Percentiles rank a stretch among this genome's conserved stretches.
phyloP scores from a whole-genome alignment of 2,113 vertebrate genomes.

The Grantiella picta region DNA sequence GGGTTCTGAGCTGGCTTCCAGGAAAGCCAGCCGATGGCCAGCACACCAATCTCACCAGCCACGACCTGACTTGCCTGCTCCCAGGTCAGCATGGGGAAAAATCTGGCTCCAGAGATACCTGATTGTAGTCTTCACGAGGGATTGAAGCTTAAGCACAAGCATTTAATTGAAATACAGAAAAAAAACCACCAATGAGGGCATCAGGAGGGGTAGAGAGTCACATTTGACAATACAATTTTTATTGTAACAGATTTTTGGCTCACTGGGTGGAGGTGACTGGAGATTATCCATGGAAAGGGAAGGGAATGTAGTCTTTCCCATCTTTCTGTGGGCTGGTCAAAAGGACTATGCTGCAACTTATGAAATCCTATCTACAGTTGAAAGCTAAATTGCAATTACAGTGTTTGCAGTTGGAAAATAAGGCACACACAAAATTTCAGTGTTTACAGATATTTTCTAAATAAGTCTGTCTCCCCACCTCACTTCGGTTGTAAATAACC shows the following conservation, averaged over 20 bases:
- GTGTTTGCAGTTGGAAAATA: background rate
- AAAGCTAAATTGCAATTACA: background rate
- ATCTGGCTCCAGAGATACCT: fast-evolving
- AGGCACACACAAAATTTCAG: background rate
- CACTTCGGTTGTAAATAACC: background rate
- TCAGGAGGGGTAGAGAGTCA: background rate
- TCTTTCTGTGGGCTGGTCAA: background rate
- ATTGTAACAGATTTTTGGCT: background rate
- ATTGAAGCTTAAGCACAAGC: background rate
- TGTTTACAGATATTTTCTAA: background rate
- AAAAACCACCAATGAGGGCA: background rate
- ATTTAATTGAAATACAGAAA: background rate
- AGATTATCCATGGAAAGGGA: background rate
- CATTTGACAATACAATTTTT: background rate
- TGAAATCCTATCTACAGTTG: background rate
- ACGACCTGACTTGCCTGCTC: fast-evolving
- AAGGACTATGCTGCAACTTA: background rate
- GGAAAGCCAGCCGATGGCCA: background rate
- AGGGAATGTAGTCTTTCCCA: background rate
- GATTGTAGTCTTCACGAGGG: background rate
- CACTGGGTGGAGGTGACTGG: background rate
- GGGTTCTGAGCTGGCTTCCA: background rate
- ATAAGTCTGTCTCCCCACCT: background rate
- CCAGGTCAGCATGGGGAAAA: background rate
- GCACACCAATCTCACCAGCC: background rate